Evolutionary conservation across 2,113 vertebrate species (phyloP).

Genomic region (Lophotis ruficrista): DNA sequence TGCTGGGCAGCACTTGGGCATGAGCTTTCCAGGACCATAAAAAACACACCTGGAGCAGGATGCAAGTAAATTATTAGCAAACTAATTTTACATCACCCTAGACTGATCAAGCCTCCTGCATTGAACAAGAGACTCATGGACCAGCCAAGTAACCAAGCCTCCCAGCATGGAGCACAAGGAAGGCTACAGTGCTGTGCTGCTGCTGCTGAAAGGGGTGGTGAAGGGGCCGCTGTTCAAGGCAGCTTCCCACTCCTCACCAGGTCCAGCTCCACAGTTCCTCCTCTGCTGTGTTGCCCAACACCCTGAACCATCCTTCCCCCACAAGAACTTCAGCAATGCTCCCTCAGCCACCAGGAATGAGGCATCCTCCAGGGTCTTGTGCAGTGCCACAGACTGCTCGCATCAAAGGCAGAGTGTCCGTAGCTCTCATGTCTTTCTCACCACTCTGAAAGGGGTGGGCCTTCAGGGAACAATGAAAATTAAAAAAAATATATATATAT

Average conservation of each 20-base stretch:
- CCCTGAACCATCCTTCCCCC: neutral
- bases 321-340: neutral
- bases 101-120: neutral
- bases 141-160: neutral
- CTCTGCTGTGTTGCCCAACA: neutral
- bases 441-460: neutral
- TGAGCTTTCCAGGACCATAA: neutral
- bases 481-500: neutral
- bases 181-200: neutral
- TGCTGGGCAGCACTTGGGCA: neutral
- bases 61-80: neutral
- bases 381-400: neutral
- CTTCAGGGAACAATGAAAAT: neutral
- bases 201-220: neutral
- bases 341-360: neutral
- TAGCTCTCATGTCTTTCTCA: neutral
- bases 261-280: neutral
- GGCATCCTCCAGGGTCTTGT: neutral
- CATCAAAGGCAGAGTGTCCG: neutral
- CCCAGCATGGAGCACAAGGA: neutral
- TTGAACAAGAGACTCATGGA: neutral
- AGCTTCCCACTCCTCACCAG: neutral
- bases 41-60: neutral
- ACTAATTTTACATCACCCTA: neutral
- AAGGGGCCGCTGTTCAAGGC: neutral